These are phyloP conservation scores for Mormyrops attenuatus DNA, from an alignment of 2,797 vertebrate genomes.

Conservation along the genomic window DNA sequence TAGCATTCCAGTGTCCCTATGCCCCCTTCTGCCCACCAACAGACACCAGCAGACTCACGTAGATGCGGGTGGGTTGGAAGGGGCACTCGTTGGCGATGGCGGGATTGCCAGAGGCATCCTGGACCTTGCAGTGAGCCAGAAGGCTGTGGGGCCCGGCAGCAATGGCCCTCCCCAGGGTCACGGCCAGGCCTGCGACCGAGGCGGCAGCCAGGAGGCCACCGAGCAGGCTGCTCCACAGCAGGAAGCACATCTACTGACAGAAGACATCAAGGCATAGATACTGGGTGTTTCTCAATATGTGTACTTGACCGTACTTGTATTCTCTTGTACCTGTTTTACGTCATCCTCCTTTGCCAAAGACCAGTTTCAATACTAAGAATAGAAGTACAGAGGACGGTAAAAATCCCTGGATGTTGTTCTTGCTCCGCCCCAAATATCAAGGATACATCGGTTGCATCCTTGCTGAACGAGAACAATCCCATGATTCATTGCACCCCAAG, in stretches of 20 bases:
- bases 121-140: slow-evolving; percentile 66
- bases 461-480: background rate
- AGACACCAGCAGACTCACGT: slow-evolving; percentile 63
- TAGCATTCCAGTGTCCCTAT: background rate
- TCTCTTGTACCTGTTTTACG: background rate
- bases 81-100: slow-evolving; percentile 71
- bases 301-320: background rate
- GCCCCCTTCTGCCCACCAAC: background rate
- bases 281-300: background rate
- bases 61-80: slow-evolving; percentile 83
- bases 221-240: slow-evolving; percentile 61
- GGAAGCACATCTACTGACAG: slow-evolving; percentile 62
- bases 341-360: background rate
- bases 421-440: background rate
- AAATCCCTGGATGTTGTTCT: background rate
- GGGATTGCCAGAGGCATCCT: slow-evolving; percentile 49
- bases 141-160: slow-evolving; percentile 64
- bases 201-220: slow-evolving; percentile 63
- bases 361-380: background rate
- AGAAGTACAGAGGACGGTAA: background rate
- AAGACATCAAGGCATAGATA: background rate
- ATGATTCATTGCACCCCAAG: background rate
- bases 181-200: slow-evolving; percentile 64
- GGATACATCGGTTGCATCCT: background rate
- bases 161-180: slow-evolving; percentile 67